Evolutionary conservation across 2,888 invertebrate species (phyloP).

Genomic region (Acronicta alni): DNA sequence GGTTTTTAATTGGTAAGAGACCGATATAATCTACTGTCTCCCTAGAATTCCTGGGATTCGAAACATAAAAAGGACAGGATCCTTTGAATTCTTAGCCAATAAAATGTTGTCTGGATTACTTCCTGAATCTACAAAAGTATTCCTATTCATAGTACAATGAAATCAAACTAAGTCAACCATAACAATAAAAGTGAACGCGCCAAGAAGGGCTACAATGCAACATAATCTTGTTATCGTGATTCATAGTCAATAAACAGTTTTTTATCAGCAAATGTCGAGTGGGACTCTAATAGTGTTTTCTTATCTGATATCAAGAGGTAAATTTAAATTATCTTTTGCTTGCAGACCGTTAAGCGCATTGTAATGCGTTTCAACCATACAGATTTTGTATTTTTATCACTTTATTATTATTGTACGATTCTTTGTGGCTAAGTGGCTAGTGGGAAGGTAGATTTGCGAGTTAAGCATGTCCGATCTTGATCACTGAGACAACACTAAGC

Average conservation of each 20-base stretch:
- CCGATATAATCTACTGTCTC: too few relatives aligned
- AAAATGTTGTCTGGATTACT: background rate
- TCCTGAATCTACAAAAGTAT: background rate
- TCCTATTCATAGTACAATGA: slow-evolving; percentile 10
- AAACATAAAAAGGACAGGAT: too few relatives aligned
- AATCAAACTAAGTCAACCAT: slow-evolving; percentile 19
- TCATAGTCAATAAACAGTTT: slow-evolving; percentile 69
- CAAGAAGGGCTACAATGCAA: slow-evolving; percentile 28
- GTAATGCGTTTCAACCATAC: slow-evolving; percentile 16
- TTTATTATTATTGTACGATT: slow-evolving; percentile 6
- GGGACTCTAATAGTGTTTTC: slow-evolving; percentile 64
- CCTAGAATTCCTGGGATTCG: too few relatives aligned
- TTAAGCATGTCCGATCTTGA: too few relatives aligned
- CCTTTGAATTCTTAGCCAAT: too few relatives aligned
- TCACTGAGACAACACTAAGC: background rate
- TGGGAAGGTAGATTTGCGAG: too few relatives aligned
- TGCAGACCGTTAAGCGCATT: slow-evolving; percentile 20
- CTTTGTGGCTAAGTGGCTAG: background rate
- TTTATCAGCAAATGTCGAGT: slow-evolving; percentile 67
- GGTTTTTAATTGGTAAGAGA: too few relatives aligned
- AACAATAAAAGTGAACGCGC: slow-evolving; percentile 26
- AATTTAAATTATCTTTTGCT: slow-evolving; percentile 62
- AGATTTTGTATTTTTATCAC: background rate
- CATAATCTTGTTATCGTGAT: slow-evolving; percentile 62
- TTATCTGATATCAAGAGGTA: slow-evolving; percentile 70